Conservation (phyloP, 2,797 vertebrate species). For the Hippoglossus hippoglossus region DNA sequence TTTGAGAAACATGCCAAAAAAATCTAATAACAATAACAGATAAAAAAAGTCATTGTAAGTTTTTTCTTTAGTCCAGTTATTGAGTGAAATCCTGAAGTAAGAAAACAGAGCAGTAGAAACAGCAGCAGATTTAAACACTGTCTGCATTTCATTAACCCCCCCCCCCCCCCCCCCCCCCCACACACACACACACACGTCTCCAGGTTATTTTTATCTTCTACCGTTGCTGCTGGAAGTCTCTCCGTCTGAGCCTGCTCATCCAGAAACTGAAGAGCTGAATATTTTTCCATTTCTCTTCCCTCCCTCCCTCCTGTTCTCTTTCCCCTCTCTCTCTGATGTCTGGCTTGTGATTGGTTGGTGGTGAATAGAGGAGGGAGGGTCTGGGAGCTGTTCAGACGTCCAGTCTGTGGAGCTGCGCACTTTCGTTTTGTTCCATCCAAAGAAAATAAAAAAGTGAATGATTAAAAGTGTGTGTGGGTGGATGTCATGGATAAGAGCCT, state of each 20-base stretch:
- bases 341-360: constrained; percentile 62
- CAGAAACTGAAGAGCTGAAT: constrained; percentile 79
- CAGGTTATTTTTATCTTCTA: constrained; percentile 54
- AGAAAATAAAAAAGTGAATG: constrained; percentile 23
- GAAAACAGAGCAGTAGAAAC: not conserved
- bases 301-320: constrained; percentile 36
- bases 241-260: constrained; percentile 91
- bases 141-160: constrained; percentile 17
- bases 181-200: not conserved
- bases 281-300: constrained; percentile 71
- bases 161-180: too few relatives aligned
- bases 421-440: constrained; percentile 10
- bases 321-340: constrained; percentile 29
- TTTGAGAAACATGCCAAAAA: not conserved
- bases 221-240: constrained; percentile 63
- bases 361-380: constrained; percentile 29
- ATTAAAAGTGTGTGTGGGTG: constrained; percentile 5
- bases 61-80: too few relatives aligned
- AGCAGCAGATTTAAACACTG: not conserved
- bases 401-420: constrained; percentile 41
- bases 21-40: not conserved
- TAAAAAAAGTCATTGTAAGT: not conserved
- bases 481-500: not conserved
- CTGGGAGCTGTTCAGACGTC: constrained; percentile 16
- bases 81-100: not conserved